Base-by-base conservation (phyloP, 2,888 invertebrate species). In the Crocallis elinguaria region DNA sequence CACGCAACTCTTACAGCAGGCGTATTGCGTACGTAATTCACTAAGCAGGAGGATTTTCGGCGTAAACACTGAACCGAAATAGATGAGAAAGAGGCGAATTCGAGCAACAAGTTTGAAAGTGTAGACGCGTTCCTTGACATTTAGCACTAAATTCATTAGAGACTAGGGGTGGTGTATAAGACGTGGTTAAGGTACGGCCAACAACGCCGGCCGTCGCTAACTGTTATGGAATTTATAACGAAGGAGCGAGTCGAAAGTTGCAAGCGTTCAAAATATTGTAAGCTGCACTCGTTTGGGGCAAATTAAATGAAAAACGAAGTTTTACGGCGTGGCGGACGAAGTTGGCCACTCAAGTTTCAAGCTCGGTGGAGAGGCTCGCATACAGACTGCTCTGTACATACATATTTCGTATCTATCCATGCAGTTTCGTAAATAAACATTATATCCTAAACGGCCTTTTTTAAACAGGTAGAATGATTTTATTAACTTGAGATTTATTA, bases 301-400 rank as follows among this genome's bases (percentile, higher is more conserved):
- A 89, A 89, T 90, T 89, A 90, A 90, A 90, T 88, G 89, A 86
- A 88, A 89, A 89, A 84, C 81, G 81, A 88, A 89, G 87, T 90
- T 88, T 77, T 73, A 67, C 78, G 75, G 80, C 80, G 79, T 78
- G 77, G 79, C 79, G 78, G 84, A 76, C 82, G 77, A 88, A 88
- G 87, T 89, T 88, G 80, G 71, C 79, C 80, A 83, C 86, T 84
- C 84, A 86, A 89, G 88, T 88, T 88, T 79, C 72, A 75, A 79
- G 75, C 75, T 69, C 71, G 72, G 60, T 51, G 65, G 69, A 70
- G 74, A 71, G 72, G 62, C 68, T 69, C 64, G 66, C 69, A 62
- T 68, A 68, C 73, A 73, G 72, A 65, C 73, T 66, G 67, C 58
- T 62, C 52, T 66, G 25, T 6, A 23, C 23, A 23, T 23, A 23